Conservation (phyloP, 2,113 vertebrate species). For the Sphyrna mokarran region DNA sequence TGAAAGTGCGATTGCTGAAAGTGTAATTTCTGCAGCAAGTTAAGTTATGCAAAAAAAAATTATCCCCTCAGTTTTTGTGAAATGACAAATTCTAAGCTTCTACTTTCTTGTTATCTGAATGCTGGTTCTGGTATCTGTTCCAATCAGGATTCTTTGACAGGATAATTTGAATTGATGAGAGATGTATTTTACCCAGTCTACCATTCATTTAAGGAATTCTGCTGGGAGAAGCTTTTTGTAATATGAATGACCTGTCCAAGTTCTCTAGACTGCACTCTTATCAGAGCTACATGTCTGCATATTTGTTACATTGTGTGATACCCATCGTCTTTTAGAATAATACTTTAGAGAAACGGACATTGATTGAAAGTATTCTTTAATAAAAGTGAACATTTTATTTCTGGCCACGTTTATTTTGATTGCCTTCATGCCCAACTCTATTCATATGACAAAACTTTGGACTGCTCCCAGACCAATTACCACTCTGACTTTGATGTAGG, state of each 20-base stretch:
- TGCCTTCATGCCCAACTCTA: not conserved
- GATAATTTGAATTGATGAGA: not conserved
- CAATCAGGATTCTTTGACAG: not conserved
- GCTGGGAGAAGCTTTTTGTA: not conserved
- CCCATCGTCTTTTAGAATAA: not conserved
- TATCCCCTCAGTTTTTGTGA: too few species aligned
- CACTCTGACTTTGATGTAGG: not conserved
- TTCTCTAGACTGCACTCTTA: not conserved
- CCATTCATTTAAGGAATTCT: not conserved
- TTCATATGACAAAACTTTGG: not conserved
- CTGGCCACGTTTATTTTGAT: not conserved
- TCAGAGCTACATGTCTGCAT: not conserved
- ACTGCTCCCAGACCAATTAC: not conserved
- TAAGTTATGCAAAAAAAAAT: too few species aligned
- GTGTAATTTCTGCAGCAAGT: too few species aligned
- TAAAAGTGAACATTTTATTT: not conserved
- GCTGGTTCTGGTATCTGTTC: not conserved
- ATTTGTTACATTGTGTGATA: not conserved
- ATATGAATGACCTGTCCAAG: not conserved
- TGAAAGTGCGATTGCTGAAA: too few species aligned
- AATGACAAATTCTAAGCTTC: too few species aligned
- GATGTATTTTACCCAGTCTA: not conserved
- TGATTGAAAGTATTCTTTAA: not conserved
- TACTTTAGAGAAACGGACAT: not conserved
- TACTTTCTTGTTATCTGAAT: not conserved